phyloP scores from a whole-genome alignment of 2,113 vertebrate genomes.

The Gallinago jamesoni region DNA sequence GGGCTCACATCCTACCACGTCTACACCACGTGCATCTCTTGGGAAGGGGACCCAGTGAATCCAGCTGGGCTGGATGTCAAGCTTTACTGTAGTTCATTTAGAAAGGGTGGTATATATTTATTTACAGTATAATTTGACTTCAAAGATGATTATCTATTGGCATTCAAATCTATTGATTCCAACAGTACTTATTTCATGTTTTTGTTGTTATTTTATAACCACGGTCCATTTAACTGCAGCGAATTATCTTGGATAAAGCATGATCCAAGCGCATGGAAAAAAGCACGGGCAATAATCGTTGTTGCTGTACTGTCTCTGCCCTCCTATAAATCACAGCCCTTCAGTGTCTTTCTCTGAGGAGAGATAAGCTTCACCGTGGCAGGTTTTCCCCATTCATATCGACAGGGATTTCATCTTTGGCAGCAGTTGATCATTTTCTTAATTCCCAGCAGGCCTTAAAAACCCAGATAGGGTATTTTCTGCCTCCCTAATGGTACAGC shows the following conservation, averaged over 20 bases:
- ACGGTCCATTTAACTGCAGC: background rate
- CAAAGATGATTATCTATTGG: background rate
- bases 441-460: slow-evolving; percentile 50
- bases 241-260: background rate
- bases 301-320: background rate
- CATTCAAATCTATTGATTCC: background rate
- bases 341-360: background rate
- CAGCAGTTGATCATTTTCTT: slow-evolving; percentile 40
- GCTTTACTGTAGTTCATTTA: background rate
- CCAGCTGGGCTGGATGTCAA: background rate
- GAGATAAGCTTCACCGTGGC: background rate
- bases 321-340: slow-evolving; percentile 17
- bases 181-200: background rate
- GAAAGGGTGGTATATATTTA: background rate
- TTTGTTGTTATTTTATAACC: background rate
- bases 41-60: background rate
- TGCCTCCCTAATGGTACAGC: background rate
- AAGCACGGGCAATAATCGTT: background rate
- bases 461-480: background rate
- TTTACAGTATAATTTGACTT: background rate
- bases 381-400: background rate
- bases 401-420: slow-evolving; percentile 17
- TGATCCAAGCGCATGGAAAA: background rate
- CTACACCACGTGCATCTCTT: rapidly evolving
- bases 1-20: background rate